These are phyloP conservation scores for Salminus brasiliensis DNA, from an alignment of 2,113 vertebrate genomes.

Conservation along the genomic window DNA sequence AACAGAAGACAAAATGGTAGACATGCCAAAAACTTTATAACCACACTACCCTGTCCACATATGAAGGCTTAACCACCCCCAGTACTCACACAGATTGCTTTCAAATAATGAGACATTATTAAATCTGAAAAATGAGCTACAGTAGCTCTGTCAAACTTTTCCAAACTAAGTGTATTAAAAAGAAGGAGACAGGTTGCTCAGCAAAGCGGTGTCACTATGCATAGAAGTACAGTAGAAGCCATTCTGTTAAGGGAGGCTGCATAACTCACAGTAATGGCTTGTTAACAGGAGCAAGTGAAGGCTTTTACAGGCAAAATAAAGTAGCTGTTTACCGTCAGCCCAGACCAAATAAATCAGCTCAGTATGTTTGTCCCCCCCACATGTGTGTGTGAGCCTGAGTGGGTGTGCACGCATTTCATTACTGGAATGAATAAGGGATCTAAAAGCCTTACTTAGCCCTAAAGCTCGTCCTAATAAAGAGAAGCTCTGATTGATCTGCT, in stretches of 20 bases:
- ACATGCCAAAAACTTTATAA: not conserved
- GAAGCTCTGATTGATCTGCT: not conserved
- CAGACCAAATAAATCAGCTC: conserved; percentile 81
- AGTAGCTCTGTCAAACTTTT: not conserved
- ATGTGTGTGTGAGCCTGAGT: conserved; percentile 48
- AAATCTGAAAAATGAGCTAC: conserved; percentile 28
- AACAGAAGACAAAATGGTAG: not conserved
- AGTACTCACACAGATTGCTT: conserved; percentile 26
- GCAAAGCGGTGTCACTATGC: conserved; percentile 29
- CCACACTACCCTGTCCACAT: not conserved
- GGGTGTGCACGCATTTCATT: conserved; percentile 79
- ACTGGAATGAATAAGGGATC: conserved; percentile 81
- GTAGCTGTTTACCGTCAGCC: conserved; percentile 83
- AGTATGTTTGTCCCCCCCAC: conserved; percentile 59
- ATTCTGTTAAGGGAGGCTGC: conserved; percentile 70
- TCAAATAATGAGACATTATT: conserved; percentile 26
- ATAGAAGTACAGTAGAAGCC: conserved; percentile 76
- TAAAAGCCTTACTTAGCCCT: conserved; percentile 61
- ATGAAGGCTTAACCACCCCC: not conserved
- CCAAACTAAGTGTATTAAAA: conserved; percentile 30
- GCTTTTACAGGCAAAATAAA: conserved; percentile 88
- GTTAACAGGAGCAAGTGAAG: conserved; percentile 87
- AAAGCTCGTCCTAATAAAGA: conserved; percentile 28
- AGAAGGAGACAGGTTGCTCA: conserved; percentile 17
- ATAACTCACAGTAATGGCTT: conserved; percentile 86